Base-by-base conservation (phyloP, 2,113 vertebrate genomes). In the Muntiacus reevesi region DNA sequence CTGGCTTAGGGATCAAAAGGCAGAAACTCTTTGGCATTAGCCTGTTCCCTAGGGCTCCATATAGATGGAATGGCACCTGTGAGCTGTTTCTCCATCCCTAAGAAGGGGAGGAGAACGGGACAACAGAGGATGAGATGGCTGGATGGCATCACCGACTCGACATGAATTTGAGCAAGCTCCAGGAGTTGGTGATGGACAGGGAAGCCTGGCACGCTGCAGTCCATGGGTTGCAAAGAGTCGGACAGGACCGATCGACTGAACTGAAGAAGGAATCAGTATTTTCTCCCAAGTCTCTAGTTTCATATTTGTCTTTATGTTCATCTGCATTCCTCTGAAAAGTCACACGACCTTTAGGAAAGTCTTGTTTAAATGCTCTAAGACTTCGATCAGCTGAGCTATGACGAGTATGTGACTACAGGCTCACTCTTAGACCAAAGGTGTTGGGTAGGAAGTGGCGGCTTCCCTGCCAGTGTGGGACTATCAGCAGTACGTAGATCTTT, bases 401-500 rank as follows among this genome's bases (percentile, higher is more conserved):
- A 25, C 19, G 25, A 16, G 7, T 40, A 27, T 16, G 23, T 76
- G 25, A 40, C 36, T 33, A 19, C 5, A 3, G 6, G 40, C 40
- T 95, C 52, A 52, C n/a, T 81, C 21, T 57, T 36, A n/a, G 27
- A 43, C 11, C 54, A 45, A 27, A 1, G 45, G 62, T 52, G 12
- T 43, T 83, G 87, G 30, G 21, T 0, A 71, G 11, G 14, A 30
- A 52, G 36, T 60, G 50, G 23, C 45, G 30, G 60, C 40, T 83
- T 83, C 52, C 50, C 52, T 40, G 36, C 5, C 36, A 62, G n/a
- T 40, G 21, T 33, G 86, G n/a, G 43, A 8, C 28, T 60, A 33
- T 87, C 27, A 57, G 55, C 27, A 67, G 12, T 12, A 88, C 64
- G 87, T 88, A 88, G 52, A 17, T 55, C n/a, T 91, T 62, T 95